Evolutionary conservation across 2,888 invertebrate genomes (phyloP).

Genomic region (Machimus atricapillus): DNA sequence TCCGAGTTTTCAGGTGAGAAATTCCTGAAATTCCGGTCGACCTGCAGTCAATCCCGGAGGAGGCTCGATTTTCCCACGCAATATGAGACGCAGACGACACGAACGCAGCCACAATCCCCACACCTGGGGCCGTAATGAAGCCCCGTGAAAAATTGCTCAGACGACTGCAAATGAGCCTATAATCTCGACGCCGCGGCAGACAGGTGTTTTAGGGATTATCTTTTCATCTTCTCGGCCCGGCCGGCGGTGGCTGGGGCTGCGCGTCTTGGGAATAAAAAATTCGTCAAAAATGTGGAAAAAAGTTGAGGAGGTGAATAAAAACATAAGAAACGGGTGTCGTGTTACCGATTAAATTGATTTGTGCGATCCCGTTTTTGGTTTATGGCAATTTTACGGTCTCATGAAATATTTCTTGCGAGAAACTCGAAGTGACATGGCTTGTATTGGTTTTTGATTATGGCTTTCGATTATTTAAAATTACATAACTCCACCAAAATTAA

Average conservation of each 20-base stretch:
- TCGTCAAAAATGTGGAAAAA: not conserved
- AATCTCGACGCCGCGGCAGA: constrained; percentile 24
- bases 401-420: not conserved
- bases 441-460: not conserved
- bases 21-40: not conserved
- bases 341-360: constrained; percentile 8
- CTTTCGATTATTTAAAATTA: no score
- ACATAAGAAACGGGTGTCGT: not conserved
- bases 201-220: constrained; percentile 45
- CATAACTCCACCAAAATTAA: no score
- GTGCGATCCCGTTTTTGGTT: not conserved
- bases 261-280: not conserved
- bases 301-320: not conserved
- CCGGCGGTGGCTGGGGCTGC: not conserved
- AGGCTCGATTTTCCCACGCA: constrained; percentile 1
- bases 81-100: not conserved
- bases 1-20: not conserved
- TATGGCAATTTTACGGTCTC: not conserved
- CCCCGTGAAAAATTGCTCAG: not conserved
- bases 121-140: not conserved
- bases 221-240: constrained; percentile 15
- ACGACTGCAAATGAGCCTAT: constrained; percentile 19
- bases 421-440: not conserved
- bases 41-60: not conserved
- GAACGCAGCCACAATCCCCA: not conserved